Evolutionary conservation across 2,113 vertebrate species (phyloP), one percentile per base, ranked within the genome.

Genomic region (Oryzias melastigma): DNA sequence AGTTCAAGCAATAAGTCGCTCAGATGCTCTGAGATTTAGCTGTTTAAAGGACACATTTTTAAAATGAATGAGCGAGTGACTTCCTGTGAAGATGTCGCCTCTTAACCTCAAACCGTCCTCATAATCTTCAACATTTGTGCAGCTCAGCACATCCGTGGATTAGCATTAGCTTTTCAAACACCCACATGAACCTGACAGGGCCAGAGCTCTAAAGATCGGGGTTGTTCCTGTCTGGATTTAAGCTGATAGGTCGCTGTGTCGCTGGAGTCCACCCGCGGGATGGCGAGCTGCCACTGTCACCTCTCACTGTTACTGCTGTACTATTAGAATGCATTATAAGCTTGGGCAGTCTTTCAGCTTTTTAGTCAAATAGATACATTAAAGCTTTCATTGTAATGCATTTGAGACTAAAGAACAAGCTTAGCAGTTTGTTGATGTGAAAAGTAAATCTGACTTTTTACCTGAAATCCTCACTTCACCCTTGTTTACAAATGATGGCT

Each of bases 211-310:
- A 22, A 58, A 64, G 24, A 60, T 41, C 56, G 52, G 52, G 66
- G 78, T 68, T 78, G 48, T 51, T 73, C 58, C 58, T 76, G 64
- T 69, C 20, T 35, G 58, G 45, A 49, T 64, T 60, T 73, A 27
- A 65, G 72, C 45, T 13, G 14, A 68, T 65, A 70, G n/a, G n/a
- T 74, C 48, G 62, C 55, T 49, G 42, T 25, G 57, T 75, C 67
- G 65, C 20, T 44, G 24, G 64, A 68, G 66, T 84, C 65, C 71
- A 70, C 66, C 62, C 51, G 61, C n/a, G n/a, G n/a, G n/a, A n/a
- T n/a, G n/a, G n/a, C n/a, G n/a, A n/a, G n/a, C n/a, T n/a, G n/a
- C 44, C 12, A 15, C 29, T 40, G 27, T 52, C 24, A 22, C 46
- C 27, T 8, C 55, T 53, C 29, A 2, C 49, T 58, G 18, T 18